Evolutionary conservation across 1,140 invertebrate species (phyloP).

Genomic region (Babylonia areolata): DNA sequence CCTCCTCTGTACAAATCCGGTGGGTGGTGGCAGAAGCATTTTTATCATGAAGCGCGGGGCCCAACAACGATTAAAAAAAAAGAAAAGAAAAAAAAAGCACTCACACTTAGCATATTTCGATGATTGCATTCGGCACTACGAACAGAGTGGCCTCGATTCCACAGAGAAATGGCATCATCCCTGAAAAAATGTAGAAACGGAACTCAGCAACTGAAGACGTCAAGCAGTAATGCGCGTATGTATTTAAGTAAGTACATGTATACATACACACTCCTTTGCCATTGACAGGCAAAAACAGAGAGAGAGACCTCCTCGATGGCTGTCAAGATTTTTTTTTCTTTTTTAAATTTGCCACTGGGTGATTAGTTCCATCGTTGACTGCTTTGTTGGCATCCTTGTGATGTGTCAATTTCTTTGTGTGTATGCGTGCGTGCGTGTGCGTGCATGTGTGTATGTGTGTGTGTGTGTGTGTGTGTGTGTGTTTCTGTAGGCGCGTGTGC

Average conservation of each 20-base stretch:
- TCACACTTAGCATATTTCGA: neutral
- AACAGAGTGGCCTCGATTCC: neutral
- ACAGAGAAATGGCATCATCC: neutral
- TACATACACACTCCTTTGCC: no score
- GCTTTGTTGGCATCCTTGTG: no score
- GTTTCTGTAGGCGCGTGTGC: neutral
- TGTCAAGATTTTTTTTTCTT: no score
- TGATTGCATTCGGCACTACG: neutral
- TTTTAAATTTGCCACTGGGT: no score
- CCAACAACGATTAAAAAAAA: neutral
- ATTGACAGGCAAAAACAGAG: no score
- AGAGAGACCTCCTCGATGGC: no score
- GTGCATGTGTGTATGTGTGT: neutral
- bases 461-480: neutral
- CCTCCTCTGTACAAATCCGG: no score
- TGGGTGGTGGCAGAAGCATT: neutral
- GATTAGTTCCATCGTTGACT: no score
- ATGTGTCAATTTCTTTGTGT: no score
- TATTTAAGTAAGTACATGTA: no score
- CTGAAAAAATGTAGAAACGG: neutral
- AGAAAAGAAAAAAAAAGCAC: neutral
- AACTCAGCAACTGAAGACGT: neutral
- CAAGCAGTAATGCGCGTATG: no score
- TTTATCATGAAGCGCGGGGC: neutral
- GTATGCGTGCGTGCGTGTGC: neutral